Conservation (phyloP, 2,888 invertebrate species). For the Drosophila picticornis region DNA sequence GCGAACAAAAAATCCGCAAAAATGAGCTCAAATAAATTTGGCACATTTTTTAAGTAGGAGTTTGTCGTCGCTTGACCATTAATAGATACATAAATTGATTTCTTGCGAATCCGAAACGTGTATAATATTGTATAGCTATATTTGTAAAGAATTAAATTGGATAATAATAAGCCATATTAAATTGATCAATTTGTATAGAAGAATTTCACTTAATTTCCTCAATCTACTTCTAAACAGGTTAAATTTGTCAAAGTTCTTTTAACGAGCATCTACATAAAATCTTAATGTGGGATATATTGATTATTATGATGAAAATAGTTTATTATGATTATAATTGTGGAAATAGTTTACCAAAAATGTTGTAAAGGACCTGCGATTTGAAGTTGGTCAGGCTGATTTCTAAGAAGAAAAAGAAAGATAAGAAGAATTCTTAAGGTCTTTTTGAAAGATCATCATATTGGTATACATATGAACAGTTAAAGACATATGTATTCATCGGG, state of each 20-base stretch:
- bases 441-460: conserved; percentile 2
- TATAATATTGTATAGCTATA: too few species aligned
- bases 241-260: not conserved
- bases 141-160: not conserved
- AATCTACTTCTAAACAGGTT: not conserved
- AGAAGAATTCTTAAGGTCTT: conserved; percentile 9
- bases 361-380: conserved; percentile 14
- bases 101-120: not conserved
- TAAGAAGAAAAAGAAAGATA: conserved; percentile 5
- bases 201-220: not conserved
- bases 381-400: conserved; percentile 9
- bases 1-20: not conserved
- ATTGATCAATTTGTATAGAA: not conserved
- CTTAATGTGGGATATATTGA: not conserved
- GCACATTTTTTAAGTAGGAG: not conserved
- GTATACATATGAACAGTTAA: not conserved
- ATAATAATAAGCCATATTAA: not conserved
- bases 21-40: conserved; percentile 3
- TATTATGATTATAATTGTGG: not conserved
- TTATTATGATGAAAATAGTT: not conserved
- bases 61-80: not conserved
- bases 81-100: conserved; percentile 3
- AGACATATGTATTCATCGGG: not conserved
- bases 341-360: conserved; percentile 11
- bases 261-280: not conserved